Evolutionary conservation across 2,113 vertebrate genomes (phyloP), one percentile per base, ranked within the genome.

Genomic region (Garra rufa): DNA sequence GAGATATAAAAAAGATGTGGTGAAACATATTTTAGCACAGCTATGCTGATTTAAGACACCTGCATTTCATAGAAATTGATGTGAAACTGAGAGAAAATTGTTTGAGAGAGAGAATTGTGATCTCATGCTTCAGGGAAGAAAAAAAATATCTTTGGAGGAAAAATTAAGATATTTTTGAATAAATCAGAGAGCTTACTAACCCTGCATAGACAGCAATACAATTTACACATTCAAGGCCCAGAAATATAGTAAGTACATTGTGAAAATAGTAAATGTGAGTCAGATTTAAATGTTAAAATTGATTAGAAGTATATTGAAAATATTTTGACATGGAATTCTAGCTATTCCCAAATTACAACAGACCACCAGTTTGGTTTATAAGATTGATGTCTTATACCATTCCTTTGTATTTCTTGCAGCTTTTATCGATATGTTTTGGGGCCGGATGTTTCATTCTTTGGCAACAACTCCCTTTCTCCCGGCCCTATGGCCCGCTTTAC

Each of bases 361-460:
- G 1, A 52, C 17, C 43, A 44, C 30, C 50, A 59, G 71, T 10
- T 75, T 46, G 5, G 26, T 75, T 50, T 1, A 44, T n/a, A 71
- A 55, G 6, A 44, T 3, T 44, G 10, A 44, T 44, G 2, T 71
- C 17, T 21, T 8, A 21, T 38, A 43, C 52, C 8, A 79, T 71
- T 50, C 1, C 41, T 41, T 79, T 75, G 0, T 61, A 17, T 34
- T 82, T 79, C 4, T 83, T 21, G 82, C 92, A 99, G 98, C 90
- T 99, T 99, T 93, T 99, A 99, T 89, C 96, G 96, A 70, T 98
- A 96, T 88, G 97, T 99, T 83, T 91, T 99, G 94, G 96, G 99
- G 85, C 90, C 97, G 4, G 98, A 99, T 83, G 90, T 97, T 83
- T 88, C 26, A 21, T 96, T 95, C 2, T 90, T 95, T 41, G 89